A percentile compares a stretch with the other conserved stretches of the same genome.
Evolutionary conservation across 2,888 invertebrate genomes (phyloP).

Genomic region (Glyphotaelius pellucidus): DNA sequence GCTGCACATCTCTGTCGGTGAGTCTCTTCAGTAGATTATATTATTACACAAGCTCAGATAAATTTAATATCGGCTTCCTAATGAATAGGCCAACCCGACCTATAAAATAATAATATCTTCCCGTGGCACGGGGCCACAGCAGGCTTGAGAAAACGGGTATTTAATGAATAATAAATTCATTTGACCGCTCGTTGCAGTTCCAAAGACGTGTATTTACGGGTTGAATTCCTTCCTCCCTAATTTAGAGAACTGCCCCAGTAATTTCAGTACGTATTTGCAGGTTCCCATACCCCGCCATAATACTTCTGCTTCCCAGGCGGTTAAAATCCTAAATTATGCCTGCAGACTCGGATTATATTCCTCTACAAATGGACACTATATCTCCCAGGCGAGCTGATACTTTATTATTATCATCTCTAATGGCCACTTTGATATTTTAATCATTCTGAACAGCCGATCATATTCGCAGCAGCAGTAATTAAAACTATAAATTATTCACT

Average conservation of each 20-base stretch:
- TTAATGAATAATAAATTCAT: slow-evolving; percentile 14
- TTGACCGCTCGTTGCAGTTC: slow-evolving; percentile 30
- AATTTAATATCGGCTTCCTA: background rate
- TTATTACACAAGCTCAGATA: background rate
- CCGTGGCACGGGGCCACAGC: background rate
- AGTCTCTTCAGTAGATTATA: background rate
- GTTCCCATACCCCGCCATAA: background rate
- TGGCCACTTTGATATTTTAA: slow-evolving; percentile 36
- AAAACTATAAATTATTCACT: slow-evolving; percentile 39
- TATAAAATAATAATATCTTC: background rate
- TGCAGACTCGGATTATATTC: slow-evolving; percentile 37
- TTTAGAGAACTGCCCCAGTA: slow-evolving; percentile 16
- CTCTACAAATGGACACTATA: slow-evolving; percentile 24
- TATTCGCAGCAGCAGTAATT: slow-evolving; percentile 22
- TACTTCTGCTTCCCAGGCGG: background rate
- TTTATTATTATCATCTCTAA: slow-evolving; percentile 43
- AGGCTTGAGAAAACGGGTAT: background rate
- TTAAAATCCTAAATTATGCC: slow-evolving; percentile 48
- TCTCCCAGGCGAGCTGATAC: slow-evolving; percentile 40
- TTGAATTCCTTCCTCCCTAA: slow-evolving; percentile 42
- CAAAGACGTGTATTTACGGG: slow-evolving; percentile 41
- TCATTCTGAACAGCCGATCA: background rate
- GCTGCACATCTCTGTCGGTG: background rate
- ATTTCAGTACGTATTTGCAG: background rate
- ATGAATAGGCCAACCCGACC: background rate